A percentile compares a stretch with the other conserved stretches of the same genome.
Evolutionary conservation across 2,888 invertebrate genomes (phyloP).

Genomic region (Drosophila multiciliata): DNA sequence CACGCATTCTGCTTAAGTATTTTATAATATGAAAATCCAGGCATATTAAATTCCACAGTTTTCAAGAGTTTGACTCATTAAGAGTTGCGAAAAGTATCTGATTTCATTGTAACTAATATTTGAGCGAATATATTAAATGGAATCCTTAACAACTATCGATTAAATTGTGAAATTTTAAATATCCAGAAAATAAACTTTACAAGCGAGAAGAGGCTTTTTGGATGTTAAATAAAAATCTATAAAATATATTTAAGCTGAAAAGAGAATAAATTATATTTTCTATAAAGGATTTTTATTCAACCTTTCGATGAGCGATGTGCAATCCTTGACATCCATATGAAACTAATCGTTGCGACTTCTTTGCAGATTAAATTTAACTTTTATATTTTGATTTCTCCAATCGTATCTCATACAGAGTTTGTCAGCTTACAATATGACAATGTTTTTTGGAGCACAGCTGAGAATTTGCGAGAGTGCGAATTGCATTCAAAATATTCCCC

Average conservation of each 20-base stretch:
- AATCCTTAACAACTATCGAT: not conserved
- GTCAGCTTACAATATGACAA: conserved; percentile 7
- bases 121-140: not conserved
- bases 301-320: not conserved
- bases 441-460: conserved; percentile 31
- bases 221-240: not conserved
- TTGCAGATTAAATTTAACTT: not conserved
- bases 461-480: conserved; percentile 68
- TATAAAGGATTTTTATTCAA: not conserved
- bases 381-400: not conserved
- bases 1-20: not conserved
- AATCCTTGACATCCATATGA: not conserved
- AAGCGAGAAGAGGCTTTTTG: not conserved
- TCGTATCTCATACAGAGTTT: not conserved
- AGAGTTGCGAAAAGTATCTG: not conserved
- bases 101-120: not conserved
- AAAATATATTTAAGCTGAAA: not conserved
- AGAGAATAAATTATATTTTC: not conserved
- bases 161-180: not conserved
- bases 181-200: not conserved
- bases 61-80: not conserved
- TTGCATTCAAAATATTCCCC: conserved; percentile 54
- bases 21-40: not conserved
- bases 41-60: not conserved
- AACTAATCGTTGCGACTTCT: not conserved